A percentile compares a stretch with the other conserved stretches of the same genome.
These are phyloP conservation scores for Mystacides longicornis DNA, from an alignment of 2,888 invertebrate genomes.

Conservation along the genomic window DNA sequence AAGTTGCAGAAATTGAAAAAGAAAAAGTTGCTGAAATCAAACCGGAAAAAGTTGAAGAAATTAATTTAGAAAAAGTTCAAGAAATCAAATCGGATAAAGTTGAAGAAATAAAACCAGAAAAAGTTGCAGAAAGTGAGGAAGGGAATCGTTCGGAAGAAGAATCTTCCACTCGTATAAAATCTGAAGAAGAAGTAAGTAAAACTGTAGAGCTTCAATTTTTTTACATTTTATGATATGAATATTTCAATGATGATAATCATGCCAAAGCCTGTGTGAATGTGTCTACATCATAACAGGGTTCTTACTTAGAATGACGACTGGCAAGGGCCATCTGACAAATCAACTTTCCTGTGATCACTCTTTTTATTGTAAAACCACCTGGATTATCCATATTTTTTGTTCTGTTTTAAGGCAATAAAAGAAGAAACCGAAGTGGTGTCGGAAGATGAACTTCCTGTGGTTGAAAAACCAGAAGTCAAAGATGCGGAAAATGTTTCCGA, in stretches of 20 bases:
- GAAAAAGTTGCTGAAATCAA: neutral
- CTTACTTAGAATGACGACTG: conserved; percentile 20
- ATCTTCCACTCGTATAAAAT: too few species aligned
- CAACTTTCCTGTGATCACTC: neutral
- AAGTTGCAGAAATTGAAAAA: neutral
- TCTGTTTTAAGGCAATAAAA: neutral
- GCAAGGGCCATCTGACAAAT: conserved; percentile 26
- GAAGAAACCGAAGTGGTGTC: conserved; percentile 75
- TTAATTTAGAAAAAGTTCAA: too few species aligned
- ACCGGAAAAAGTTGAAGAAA: neutral
- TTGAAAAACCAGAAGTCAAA: conserved; percentile 67
- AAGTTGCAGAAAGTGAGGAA: too few species aligned
- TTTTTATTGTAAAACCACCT: neutral
- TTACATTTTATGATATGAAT: neutral
- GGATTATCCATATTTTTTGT: neutral
- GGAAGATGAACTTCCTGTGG: conserved; percentile 71
- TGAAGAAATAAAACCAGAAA: too few species aligned
- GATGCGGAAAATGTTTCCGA: conserved; percentile 79
- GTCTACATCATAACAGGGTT: conserved; percentile 22
- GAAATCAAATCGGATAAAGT: too few species aligned
- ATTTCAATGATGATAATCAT: conserved; percentile 21
- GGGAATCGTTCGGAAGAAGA: too few species aligned
- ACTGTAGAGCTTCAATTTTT: neutral
- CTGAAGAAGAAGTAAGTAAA: too few species aligned
- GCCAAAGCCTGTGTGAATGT: conserved; percentile 20